Conservation (phyloP, 2,888 invertebrate species). For the Nudaria mundana region DNA sequence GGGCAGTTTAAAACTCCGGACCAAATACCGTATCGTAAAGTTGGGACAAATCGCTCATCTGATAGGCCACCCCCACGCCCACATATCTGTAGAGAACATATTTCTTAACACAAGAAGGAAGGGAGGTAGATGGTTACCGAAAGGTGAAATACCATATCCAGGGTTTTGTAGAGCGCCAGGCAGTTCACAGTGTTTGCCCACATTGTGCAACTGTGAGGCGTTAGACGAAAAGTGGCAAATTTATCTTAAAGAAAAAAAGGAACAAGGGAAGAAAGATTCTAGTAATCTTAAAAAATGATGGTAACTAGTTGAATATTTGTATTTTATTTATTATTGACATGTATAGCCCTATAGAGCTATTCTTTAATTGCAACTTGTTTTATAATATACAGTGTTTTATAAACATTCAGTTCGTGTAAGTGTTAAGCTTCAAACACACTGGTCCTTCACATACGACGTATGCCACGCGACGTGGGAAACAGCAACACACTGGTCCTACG, state of each 20-base stretch:
- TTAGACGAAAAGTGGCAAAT: constrained; percentile 48
- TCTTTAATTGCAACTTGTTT: constrained; percentile 5
- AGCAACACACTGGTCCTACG: no score
- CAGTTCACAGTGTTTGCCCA: constrained; percentile 44
- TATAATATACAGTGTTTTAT: constrained; percentile 2
- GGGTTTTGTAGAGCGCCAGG: constrained; percentile 68
- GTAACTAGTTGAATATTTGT: neutral
- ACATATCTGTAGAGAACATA: constrained; percentile 16
- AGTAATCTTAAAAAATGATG: neutral
- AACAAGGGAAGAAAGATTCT: neutral
- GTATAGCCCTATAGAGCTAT: constrained; percentile 10
- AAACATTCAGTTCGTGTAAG: constrained; percentile 12
- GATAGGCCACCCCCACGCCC: constrained; percentile 16
- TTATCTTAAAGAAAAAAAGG: constrained; percentile 10
- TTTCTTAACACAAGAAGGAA: constrained; percentile 32
- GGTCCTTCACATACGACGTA: no score
- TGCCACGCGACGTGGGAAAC: no score
- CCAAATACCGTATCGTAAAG: constrained; percentile 29
- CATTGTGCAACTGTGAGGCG: constrained; percentile 58
- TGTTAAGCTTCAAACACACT: no score
- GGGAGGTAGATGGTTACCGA: constrained; percentile 45
- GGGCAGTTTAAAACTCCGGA: constrained; percentile 48
- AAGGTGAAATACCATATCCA: constrained; percentile 59
- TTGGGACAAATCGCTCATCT: constrained; percentile 28
- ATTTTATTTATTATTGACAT: constrained; percentile 4